Base-by-base conservation (phyloP, 2,888 invertebrate species). In the Blastobasis adustella region DNA sequence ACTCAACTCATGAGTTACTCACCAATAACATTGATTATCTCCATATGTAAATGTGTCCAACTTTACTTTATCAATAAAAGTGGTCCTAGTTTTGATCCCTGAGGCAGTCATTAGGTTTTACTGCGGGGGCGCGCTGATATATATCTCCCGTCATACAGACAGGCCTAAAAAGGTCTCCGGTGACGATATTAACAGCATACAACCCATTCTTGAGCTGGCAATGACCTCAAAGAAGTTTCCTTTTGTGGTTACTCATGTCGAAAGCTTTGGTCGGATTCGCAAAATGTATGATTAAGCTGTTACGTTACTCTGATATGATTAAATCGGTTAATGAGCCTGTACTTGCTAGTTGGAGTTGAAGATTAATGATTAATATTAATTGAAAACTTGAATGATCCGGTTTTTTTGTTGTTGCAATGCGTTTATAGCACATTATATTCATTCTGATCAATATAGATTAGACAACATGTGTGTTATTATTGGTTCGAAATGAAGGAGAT, bases 201-300 rank as follows among this genome's bases (percentile, higher is more conserved):
- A 66, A 66, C 54, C 61, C 61, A 62, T 67, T 71, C 71, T 61
- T 62, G 66, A 63, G 61, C 72, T 64, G 83, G 69, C 84, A 84
- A 81, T 84, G 83, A 83, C 83, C 83, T 67, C 71, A 61, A 63
- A 70, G 62, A 56, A 58, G 60, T 56, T 58, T 58, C 81, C 79
- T 70, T 81, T 71, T 77, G 70, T 74, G 78, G 76, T 69, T 63
- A 69, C 62, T 62, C 54, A 65, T 81, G 73, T 67, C 76, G 76
- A 82, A 82, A 82, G 76, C 71, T 57, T 63, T 60, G 54, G 63
- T 61, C 56, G 55, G 62, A 60, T 70, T 66, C 49, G 50, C 65
- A 58, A 61, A 62, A 58, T 53, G 53, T 43, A 48, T 50, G 47
- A 54, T 53, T 58, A 49, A 49, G 36, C 45, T 51, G 47, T 48